These are phyloP conservation scores for Sitobion miscanthi DNA, from an alignment of 1,140 invertebrate genomes.

Conservation along the genomic window DNA sequence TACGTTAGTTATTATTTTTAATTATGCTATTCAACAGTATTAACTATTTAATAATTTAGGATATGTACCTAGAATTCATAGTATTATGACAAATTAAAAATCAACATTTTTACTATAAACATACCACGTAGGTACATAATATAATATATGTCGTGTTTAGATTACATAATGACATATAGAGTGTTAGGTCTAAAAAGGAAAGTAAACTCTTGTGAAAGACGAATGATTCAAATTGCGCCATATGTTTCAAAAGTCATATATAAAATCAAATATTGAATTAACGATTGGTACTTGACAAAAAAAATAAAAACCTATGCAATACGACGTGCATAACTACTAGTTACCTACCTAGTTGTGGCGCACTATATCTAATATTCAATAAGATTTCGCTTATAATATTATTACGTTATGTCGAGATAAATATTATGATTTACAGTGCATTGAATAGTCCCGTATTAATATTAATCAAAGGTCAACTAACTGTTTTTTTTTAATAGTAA, in stretches of 20 bases:
- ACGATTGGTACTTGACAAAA: neutral
- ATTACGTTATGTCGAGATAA: neutral
- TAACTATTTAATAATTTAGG: neutral
- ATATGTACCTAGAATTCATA: neutral
- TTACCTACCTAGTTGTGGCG: neutral
- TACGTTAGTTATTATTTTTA: neutral
- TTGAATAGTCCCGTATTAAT: neutral
- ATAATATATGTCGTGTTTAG: neutral
- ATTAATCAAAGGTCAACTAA: neutral
- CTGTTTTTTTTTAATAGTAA: neutral
- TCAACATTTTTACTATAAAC: neutral
- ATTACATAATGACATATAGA: neutral
- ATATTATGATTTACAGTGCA: neutral
- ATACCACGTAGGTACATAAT: neutral
- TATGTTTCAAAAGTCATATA: neutral
- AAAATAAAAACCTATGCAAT: neutral
- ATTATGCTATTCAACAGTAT: neutral
- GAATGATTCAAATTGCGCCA: neutral
- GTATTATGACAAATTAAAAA: neutral
- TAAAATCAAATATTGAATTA: neutral
- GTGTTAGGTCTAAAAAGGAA: neutral
- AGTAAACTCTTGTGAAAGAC: constrained; percentile 5
- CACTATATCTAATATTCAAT: neutral
- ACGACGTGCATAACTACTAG: neutral
- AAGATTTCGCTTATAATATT: neutral